Percentiles rank a stretch among this genome's conserved stretches.
phyloP scores from a whole-genome alignment of 2,888 invertebrate genomes.

The Clusia tigrina region DNA sequence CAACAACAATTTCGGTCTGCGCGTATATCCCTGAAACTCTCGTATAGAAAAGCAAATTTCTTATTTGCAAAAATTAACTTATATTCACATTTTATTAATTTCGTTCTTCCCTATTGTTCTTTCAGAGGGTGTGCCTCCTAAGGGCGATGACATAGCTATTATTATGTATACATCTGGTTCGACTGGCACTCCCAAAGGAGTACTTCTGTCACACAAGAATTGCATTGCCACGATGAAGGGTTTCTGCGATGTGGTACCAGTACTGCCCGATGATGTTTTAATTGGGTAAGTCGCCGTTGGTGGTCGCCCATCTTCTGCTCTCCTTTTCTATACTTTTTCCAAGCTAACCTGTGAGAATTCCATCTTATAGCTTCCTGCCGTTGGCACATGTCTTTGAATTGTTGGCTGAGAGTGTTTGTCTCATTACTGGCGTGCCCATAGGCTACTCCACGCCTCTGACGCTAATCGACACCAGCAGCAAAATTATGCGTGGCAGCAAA shows the following conservation, averaged over 20 bases:
- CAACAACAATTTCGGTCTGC: too few relatives aligned
- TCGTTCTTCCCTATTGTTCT: conserved; percentile 35
- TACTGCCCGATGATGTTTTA: conserved; percentile 79
- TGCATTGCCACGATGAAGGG: conserved; percentile 81
- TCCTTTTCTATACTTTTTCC: too few relatives aligned
- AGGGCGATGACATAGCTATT: conserved; percentile 84
- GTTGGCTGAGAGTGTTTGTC: conserved; percentile 86
- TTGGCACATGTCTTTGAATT: conserved; percentile 97
- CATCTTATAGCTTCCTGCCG: conserved; percentile 80
- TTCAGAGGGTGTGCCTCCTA: conserved; percentile 71
- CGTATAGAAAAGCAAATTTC: background rate
- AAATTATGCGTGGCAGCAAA: conserved; percentile 92
- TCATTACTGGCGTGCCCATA: conserved; percentile 87
- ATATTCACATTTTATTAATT: background rate
- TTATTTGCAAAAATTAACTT: conserved; percentile 6
- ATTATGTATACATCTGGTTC: conserved; percentile 99
- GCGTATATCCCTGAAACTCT: too few relatives aligned
- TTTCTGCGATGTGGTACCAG: conserved; percentile 80
- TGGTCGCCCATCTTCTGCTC: too few relatives aligned
- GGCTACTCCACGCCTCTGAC: conserved; percentile 97
- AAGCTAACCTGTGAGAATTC: background rate
- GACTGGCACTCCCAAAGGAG: conserved; percentile 94
- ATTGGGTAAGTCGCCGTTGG: conserved; percentile 70
- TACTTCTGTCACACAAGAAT: conserved; percentile 82
- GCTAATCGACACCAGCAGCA: conserved; percentile 90